phyloP scores from a whole-genome alignment of 2,888 invertebrate genomes.

The Mechanitis mazaeus region DNA sequence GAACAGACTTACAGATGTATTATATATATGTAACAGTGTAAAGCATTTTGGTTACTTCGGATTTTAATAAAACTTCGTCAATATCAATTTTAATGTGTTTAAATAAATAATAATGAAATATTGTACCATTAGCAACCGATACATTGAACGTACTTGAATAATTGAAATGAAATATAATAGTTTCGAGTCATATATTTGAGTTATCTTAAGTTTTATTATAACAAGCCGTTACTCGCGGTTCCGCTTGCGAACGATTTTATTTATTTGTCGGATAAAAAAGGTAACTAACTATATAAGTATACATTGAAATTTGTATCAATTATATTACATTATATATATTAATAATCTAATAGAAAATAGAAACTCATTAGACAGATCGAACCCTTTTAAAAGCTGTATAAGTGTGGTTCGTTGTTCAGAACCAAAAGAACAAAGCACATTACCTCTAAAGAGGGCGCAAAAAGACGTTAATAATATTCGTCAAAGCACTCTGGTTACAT shows the following conservation, averaged over 20 bases:
- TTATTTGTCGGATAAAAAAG: no score
- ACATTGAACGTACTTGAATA: no score
- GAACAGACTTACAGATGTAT: conserved; percentile 64
- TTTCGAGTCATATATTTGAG: background rate
- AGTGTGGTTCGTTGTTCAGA: conserved; percentile 72
- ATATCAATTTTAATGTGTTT: no score
- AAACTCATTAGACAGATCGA: conserved; percentile 5
- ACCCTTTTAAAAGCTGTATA: conserved; percentile 47
- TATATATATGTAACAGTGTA: conserved; percentile 42
- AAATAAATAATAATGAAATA: no score
- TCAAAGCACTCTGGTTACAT: conserved; percentile 78
- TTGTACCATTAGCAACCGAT: no score
- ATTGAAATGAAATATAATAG: background rate
- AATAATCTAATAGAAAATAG: background rate
- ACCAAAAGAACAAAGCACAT: conserved; percentile 74
- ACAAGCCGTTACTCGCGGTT: no score
- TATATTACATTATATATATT: no score
- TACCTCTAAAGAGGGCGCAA: conserved; percentile 67
- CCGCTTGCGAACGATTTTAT: no score
- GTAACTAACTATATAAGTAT: no score
- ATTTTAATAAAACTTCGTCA: no score
- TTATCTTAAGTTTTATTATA: no score
- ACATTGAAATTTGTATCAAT: no score
- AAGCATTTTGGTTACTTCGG: background rate
- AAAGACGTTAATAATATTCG: conserved; percentile 78